These are phyloP conservation scores for Porphyrio hochstetteri DNA, from an alignment of 2,113 vertebrate species.

Conservation along the genomic window DNA sequence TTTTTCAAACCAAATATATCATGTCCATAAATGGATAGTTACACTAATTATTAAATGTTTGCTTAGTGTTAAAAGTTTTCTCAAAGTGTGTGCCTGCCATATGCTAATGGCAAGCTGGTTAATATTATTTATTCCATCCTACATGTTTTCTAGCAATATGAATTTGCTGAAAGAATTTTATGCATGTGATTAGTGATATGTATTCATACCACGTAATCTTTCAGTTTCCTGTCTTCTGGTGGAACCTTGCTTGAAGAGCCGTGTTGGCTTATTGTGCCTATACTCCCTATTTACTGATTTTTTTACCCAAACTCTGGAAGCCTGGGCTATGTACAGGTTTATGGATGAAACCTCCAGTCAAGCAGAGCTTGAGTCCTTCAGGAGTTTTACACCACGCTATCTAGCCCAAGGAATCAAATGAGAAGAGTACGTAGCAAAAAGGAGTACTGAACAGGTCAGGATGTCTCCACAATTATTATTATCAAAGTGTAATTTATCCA, in stretches of 20 bases:
- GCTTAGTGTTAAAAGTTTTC: constrained; percentile 9
- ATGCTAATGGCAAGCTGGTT: constrained; percentile 28
- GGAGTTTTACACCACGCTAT: background rate
- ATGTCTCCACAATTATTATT: constrained; percentile 27
- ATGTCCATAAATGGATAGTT: constrained; percentile 13
- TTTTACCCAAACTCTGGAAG: background rate
- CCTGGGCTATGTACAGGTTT: background rate
- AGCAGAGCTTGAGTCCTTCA: background rate
- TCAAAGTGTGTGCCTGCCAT: constrained; percentile 21
- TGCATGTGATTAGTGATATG: background rate
- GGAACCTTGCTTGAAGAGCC: background rate
- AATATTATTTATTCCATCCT: constrained; percentile 36
- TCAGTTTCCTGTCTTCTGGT: background rate
- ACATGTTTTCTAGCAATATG: background rate
- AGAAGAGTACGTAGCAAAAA: background rate
- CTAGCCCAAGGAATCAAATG: background rate
- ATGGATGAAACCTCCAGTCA: background rate
- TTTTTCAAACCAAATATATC: background rate
- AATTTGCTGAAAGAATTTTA: background rate
- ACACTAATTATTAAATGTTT: constrained; percentile 14
- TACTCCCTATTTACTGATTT: background rate
- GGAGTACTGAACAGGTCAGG: background rate
- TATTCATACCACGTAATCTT: background rate
- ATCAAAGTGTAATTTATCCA: constrained; percentile 65
- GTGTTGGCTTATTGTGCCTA: background rate